Conservation (phyloP, 2,797 vertebrate genomes). For the Chaunax sp. region DNA sequence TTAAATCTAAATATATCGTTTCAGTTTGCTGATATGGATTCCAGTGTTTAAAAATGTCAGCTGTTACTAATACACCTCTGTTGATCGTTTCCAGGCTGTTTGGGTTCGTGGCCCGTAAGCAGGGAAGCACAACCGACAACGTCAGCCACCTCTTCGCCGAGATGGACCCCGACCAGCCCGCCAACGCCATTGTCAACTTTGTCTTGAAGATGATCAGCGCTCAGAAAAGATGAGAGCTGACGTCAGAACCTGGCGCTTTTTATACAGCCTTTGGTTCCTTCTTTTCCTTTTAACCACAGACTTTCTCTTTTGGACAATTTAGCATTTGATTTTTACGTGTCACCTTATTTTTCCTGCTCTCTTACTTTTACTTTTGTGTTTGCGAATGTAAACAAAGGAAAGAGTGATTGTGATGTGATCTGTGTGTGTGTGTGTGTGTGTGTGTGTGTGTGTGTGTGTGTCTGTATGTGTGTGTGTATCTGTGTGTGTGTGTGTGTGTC, state of each 20-base stretch:
- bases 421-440: slow-evolving; percentile 8
- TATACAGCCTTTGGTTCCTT: slow-evolving; percentile 59
- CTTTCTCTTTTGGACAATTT: slow-evolving; percentile 47
- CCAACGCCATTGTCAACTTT: slow-evolving; percentile 97
- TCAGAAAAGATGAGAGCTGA: slow-evolving; percentile 93
- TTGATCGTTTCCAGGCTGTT: slow-evolving; percentile 87
- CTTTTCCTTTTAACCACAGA: slow-evolving; percentile 51
- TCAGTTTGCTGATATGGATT: no score
- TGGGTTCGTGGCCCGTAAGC: slow-evolving; percentile 97
- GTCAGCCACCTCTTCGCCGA: slow-evolving; percentile 98
- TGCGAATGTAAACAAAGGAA: slow-evolving; percentile 13
- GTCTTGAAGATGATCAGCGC: slow-evolving; percentile 93
- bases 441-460: no score
- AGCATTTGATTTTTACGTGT: slow-evolving; percentile 48
- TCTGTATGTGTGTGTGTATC: slow-evolving; percentile 24
- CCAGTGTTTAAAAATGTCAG: neutral
- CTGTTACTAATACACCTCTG: neutral
- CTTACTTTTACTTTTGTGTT: slow-evolving; percentile 39
- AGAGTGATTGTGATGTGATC: neutral
- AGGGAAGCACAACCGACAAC: slow-evolving; percentile 98
- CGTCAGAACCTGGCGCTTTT: slow-evolving; percentile 36
- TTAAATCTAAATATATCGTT: no score
- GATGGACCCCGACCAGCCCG: slow-evolving; percentile 94
- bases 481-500: slow-evolving; percentile 6
- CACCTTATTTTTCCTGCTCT: slow-evolving; percentile 69